Percentiles rank a stretch among this genome's conserved stretches.
Evolutionary conservation across 2,888 invertebrate genomes (phyloP).

Genomic region (Dolomedes plantarius): DNA sequence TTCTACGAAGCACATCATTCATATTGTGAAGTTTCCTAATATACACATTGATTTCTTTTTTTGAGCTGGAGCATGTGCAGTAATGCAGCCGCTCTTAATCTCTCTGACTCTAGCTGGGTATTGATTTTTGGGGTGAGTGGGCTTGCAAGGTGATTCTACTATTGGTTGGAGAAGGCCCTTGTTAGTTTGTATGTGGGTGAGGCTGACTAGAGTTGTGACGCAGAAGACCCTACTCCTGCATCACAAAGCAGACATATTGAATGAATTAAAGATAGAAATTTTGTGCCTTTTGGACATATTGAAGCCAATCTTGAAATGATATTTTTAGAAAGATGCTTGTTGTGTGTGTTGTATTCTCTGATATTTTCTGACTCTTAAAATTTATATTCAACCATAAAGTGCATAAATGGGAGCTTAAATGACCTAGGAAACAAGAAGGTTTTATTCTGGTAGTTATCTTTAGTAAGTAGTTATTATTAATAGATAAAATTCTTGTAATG

Average conservation of each 20-base stretch:
- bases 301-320: not conserved
- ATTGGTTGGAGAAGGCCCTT: constrained; percentile 50
- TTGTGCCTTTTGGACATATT: constrained; percentile 41
- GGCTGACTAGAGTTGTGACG: constrained; percentile 60
- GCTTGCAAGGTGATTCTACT: constrained; percentile 65
- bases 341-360: constrained; percentile 14
- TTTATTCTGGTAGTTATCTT: not conserved
- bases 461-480: not conserved
- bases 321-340: constrained; percentile 32
- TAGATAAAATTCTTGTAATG: not conserved
- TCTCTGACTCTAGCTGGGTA: constrained; percentile 44
- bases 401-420: constrained; percentile 9
- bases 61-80: constrained; percentile 38
- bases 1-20: too few species aligned
- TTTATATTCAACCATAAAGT: not conserved
- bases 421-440: not conserved
- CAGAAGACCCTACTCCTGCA: constrained; percentile 51
- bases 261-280: constrained; percentile 35
- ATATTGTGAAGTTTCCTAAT: not conserved
- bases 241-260: constrained; percentile 67
- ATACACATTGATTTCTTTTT: constrained; percentile 4
- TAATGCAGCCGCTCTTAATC: constrained; percentile 47
- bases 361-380: constrained; percentile 18
- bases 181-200: constrained; percentile 34
- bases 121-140: constrained; percentile 71